phyloP scores from a whole-genome alignment of 2,113 vertebrate species.

The Rhea pennata region DNA sequence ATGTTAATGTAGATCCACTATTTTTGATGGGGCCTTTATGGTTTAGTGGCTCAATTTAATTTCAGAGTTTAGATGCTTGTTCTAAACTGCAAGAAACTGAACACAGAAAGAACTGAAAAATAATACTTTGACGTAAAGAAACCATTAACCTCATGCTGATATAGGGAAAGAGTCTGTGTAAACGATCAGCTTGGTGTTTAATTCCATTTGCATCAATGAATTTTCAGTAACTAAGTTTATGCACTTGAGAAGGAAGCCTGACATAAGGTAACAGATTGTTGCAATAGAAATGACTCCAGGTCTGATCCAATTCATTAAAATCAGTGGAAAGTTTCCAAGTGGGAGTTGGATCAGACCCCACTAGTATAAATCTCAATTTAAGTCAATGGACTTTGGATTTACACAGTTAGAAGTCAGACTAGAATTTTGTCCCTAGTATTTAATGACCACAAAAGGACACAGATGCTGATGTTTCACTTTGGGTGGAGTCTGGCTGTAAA shows the following conservation, averaged over 20 bases:
- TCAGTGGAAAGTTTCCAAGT: background rate
- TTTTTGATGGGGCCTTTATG: background rate
- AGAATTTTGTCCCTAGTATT: background rate
- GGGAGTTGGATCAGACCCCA: background rate
- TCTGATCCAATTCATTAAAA: conserved; percentile 15
- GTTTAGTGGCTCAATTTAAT: background rate
- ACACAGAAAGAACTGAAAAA: background rate
- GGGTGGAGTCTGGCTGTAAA: background rate
- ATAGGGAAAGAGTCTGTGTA: background rate
- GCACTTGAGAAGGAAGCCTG: background rate
- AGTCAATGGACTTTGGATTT: background rate
- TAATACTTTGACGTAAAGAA: background rate
- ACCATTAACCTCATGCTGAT: background rate
- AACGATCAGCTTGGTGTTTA: background rate
- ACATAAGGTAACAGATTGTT: conserved; percentile 42
- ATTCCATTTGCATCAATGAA: background rate
- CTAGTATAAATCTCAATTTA: background rate
- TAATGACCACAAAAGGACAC: background rate
- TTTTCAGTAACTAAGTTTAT: background rate
- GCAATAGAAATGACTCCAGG: background rate
- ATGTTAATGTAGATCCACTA: background rate
- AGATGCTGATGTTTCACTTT: background rate
- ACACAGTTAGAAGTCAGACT: background rate
- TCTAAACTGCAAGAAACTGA: background rate
- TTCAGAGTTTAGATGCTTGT: background rate